Base-by-base conservation (phyloP, 1,140 invertebrate genomes). In the Spodoptera litura region DNA sequence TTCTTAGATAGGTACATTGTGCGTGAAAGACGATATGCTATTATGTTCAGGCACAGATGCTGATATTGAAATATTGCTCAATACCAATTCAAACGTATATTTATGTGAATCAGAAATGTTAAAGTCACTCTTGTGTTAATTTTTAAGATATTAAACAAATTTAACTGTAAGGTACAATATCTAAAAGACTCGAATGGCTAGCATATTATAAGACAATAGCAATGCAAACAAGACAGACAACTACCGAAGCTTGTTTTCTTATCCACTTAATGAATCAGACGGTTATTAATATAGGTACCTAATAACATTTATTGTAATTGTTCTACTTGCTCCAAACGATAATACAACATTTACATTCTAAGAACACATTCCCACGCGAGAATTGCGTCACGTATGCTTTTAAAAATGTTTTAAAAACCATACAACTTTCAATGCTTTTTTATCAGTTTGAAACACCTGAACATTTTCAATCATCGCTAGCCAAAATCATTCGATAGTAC, bases 361-460 rank as follows among this genome's bases (percentile, higher is more conserved):
- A 12, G 44, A 68, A 68, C 49, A 68, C 25, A 13, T 56, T 56
- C 27, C 13, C 52, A 56, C 31, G 38, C 13, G 66, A 53, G 52
- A 56, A 71, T 71, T 71, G 52, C 68, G 68, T 56, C 68, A 71
- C 68, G 25, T 56, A 71, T 15, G 27, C 52, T 71, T 56, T 70
- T 56, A 55, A 44, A 44, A 44, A 44, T 44, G 38, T 44, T 44
- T 6, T 44, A 44, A 44, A 20, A 58, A 71, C 56, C 9, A 55
- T 13, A 53, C 9, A 55, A 56, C 27, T 71, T 31, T 13, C 66
- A 27, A 70, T 44, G 62, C 38, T 44, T 68, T 68, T 68, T 68
- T 68, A 64, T 64, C 38, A 52, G 44, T 68, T 52, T 6, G 44
- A 55, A 71, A 71, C 68, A 71, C 52, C 52, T 71, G 68, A 71